phyloP scores from a whole-genome alignment of 2,113 vertebrate genomes.

The Brienomyrus longianalis region DNA sequence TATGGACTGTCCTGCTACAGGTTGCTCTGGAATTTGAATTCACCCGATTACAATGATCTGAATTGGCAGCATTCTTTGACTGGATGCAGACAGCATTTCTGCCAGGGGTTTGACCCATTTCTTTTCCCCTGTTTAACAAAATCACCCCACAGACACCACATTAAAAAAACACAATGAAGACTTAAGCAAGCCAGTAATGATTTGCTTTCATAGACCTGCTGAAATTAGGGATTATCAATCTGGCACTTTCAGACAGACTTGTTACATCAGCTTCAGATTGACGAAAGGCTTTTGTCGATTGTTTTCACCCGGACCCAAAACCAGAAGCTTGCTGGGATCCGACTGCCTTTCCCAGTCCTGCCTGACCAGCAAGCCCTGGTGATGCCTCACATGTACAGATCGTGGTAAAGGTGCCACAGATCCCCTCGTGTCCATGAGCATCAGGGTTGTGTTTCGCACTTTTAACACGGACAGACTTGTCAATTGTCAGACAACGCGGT shows the following conservation, averaged over 20 bases:
- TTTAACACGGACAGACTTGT: background rate
- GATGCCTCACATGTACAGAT: background rate
- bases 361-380: background rate
- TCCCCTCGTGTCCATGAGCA: background rate
- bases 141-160: background rate
- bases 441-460: background rate
- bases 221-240: background rate
- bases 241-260: background rate
- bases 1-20: background rate
- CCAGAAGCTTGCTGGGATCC: background rate
- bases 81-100: background rate
- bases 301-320: background rate
- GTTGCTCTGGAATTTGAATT: background rate
- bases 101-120: background rate
- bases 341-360: background rate
- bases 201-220: background rate
- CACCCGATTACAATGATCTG: background rate
- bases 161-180: background rate
- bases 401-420: background rate
- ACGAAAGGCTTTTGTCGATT: background rate
- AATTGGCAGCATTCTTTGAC: background rate
- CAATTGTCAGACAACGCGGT: background rate
- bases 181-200: background rate
- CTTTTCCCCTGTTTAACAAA: background rate
- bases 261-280: background rate